Evolutionary conservation across 2,113 vertebrate genomes (phyloP), one percentile per base, ranked within the genome.

Genomic region (Cephalophus harveyi): DNA sequence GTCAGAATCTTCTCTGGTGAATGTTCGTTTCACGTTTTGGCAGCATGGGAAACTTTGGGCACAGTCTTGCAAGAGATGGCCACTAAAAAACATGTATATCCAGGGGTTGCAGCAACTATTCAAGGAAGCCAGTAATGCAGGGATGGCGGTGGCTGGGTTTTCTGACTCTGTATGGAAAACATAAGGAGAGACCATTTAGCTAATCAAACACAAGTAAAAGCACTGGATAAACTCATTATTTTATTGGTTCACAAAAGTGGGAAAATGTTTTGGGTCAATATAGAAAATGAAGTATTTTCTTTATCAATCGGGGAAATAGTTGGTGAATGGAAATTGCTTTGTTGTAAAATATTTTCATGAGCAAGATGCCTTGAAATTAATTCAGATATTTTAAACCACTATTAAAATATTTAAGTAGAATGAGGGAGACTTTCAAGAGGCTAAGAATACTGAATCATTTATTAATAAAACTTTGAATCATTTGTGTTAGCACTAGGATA

Each of bases 31-130:
- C 27, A 98, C 83, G 94, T 98, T 99, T 84, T 92, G 98, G 98
- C 99, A 99, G 97, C 99, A 99, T 2, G 98, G 98, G 94, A 99
- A 99, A 97, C 99, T 99, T 93, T 98, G 99, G 52, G 99, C 43
- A 33, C 99, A 99, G 97, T 99, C 99, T 93, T 99, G 99, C 60
- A 99, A 99, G 89, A 99, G 99, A 89, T 99, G 99, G 6, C 99
- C 99, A 0, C 99, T 99, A 98, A 99, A 99, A 98, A 99, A 99
- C 99, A 99, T 99, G 98, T 99, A 99, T 98, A 99, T 99, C 99
- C 99, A 99, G 0, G 99, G 99, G 98, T 99, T 99, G 93, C 99
- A 99, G 98, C 99, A 99, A 91, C 99, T 99, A 98, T 99, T 99
- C 97, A 99, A 99, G 86, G 99, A 99, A 97, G 99, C 99, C 89